Conservation (phyloP, 2,888 invertebrate species). For the Pyrocoelia pectoralis region DNA sequence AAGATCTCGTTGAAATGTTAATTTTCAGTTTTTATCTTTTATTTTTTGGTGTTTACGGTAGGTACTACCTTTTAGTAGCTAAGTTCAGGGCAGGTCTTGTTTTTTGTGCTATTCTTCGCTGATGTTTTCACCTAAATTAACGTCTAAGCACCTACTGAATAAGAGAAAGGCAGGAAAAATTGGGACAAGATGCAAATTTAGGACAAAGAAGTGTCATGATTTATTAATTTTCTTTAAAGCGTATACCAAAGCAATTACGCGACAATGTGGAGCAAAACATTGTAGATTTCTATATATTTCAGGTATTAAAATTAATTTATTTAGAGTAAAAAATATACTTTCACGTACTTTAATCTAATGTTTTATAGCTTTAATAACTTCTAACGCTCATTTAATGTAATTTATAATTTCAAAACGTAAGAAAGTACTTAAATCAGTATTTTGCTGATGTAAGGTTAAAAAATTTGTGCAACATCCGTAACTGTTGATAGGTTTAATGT, state of each 20-base stretch:
- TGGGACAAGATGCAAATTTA: not conserved
- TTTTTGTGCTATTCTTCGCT: no score
- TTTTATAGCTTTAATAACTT: not conserved
- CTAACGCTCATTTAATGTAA: no score
- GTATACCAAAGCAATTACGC: not conserved
- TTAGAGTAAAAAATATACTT: not conserved
- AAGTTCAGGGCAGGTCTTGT: no score
- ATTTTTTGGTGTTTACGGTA: no score
- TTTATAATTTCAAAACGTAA: not conserved
- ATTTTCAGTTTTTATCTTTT: no score
- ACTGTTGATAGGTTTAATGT: not conserved
- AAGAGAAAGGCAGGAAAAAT: no score
- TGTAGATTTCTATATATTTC: not conserved
- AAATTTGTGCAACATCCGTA: constrained; percentile 1
- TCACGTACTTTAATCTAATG: not conserved
- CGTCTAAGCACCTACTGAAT: no score
- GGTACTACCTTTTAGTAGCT: no score
- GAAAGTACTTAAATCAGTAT: not conserved
- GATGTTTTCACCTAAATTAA: no score
- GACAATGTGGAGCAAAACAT: not conserved
- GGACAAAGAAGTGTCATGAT: not conserved
- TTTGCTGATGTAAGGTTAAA: not conserved
- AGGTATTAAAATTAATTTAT: not conserved
- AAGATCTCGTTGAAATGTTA: no score
- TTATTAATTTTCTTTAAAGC: not conserved